Conservation (phyloP, 2,888 invertebrate genomes). For the Pollenia angustigena region DNA sequence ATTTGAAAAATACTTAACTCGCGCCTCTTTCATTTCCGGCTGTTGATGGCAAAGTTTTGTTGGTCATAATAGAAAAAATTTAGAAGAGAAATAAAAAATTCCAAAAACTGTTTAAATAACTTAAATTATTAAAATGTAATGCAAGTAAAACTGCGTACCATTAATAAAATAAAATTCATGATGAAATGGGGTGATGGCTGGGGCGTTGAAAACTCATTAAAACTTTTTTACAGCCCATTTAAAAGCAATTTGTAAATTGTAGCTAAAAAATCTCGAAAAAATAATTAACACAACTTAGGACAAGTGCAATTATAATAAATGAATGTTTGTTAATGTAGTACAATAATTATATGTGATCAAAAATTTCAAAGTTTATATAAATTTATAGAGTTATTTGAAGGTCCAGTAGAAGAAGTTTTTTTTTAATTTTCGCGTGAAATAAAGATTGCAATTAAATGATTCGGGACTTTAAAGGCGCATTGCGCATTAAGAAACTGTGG, state of each 20-base stretch:
- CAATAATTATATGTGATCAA: constrained; percentile 9
- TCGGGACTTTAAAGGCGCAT: no score
- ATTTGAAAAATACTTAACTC: constrained; percentile 51
- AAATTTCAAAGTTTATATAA: neutral
- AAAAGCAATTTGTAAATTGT: constrained; percentile 84
- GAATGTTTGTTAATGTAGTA: constrained; percentile 1
- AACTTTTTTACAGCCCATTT: constrained; percentile 84
- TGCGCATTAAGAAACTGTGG: no score
- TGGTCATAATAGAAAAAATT: constrained; percentile 54
- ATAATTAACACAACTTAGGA: constrained; percentile 48
- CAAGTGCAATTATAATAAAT: constrained; percentile 52
- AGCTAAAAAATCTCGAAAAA: constrained; percentile 44
- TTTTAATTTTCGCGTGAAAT: no score
- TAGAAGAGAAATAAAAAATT: constrained; percentile 50
- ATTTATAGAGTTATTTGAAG: no score
- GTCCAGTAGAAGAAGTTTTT: no score
- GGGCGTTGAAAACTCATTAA: constrained; percentile 83
- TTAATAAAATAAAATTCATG: constrained; percentile 58
- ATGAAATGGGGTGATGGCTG: constrained; percentile 71
- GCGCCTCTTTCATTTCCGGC: constrained; percentile 64
- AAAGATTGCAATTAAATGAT: no score
- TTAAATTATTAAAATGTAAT: constrained; percentile 56
- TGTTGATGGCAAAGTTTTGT: constrained; percentile 59
- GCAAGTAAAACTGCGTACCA: constrained; percentile 68
- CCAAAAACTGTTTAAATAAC: constrained; percentile 26